Evolutionary conservation across 1,140 invertebrate genomes (phyloP), one percentile per base, ranked within the genome.

Genomic region (Hestina assimilis): DNA sequence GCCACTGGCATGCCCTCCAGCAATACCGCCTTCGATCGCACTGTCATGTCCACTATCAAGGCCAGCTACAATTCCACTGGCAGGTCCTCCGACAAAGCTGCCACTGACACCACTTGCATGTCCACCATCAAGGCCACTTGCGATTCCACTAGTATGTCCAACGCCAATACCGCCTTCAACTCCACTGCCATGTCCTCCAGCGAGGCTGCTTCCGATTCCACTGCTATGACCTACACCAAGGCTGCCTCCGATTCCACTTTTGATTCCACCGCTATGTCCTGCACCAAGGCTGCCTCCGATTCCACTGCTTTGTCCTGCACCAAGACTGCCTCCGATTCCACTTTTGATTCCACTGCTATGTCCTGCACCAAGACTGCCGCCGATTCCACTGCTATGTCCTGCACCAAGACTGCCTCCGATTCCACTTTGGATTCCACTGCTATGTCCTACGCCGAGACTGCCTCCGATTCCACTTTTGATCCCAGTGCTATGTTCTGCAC

Each of bases 191-290:
- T 51, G 20, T 28, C 43, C 45, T 21, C 40, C 17, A 8, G 35
- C 63, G 15, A 62, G 58, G 23, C 42, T 52, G 12, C 50, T 46
- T 12, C 57, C 51, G 17, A 56, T 21, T 11, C 59, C 46, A 14
- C 46, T 29, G 11, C 38, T 54, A 17, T 61, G 48, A 1, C 60
- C 58, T 9, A 43, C 43, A 8, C 50, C 14, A 12, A 33, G 45
- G 17, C 35, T 19, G 12, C 60, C 55, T 9, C 47, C 12, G 9
- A 54, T 1, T 29, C 55, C 38, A 8, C 8, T 9, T 14, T 38
- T 47, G 2, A 43, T 20, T 3, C 40, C 58, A 35, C 63, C 50
- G 3, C 56, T 42, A 43, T 53, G 45, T 12, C 35, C 14, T 31
- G 19, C 43, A 14, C 42, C 51, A 14, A 52, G 20, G n/a, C 33